phyloP scores from a whole-genome alignment of 2,113 vertebrate genomes.

The Rafetus swinhoei region DNA sequence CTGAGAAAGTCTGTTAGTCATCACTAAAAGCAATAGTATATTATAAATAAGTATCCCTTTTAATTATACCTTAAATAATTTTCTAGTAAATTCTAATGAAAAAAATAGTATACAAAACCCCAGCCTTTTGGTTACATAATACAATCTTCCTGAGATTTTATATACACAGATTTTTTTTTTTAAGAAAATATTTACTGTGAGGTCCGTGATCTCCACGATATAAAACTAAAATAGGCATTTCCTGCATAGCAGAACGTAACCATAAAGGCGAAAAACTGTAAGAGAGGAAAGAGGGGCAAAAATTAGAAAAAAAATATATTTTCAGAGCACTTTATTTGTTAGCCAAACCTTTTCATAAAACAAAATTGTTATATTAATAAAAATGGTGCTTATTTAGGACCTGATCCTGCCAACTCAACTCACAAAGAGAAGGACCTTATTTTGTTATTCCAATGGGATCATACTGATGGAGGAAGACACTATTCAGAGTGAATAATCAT shows the following conservation, averaged over 20 bases:
- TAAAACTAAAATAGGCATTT: conserved; percentile 88
- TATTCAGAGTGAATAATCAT: background rate
- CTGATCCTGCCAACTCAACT: background rate
- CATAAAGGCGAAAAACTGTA: conserved; percentile 91
- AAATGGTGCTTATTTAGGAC: background rate
- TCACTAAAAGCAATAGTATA: background rate
- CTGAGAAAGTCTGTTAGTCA: background rate
- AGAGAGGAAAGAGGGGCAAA: conserved; percentile 13
- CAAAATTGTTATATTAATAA: background rate
- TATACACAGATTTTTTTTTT: conserved; percentile 41
- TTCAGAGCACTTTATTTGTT: background rate
- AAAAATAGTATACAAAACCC: conserved; percentile 51
- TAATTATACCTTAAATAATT: conserved; percentile 35
- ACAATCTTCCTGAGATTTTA: conserved; percentile 55
- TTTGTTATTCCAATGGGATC: background rate
- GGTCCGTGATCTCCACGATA: conserved; percentile 84
- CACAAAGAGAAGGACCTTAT: background rate
- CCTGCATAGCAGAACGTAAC: conserved; percentile 90
- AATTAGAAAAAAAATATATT: conserved; percentile 25
- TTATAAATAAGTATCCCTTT: conserved; percentile 58
- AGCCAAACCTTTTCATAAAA: background rate
- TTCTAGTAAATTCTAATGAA: conserved; percentile 35
- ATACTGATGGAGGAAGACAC: background rate
- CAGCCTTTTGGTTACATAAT: conserved; percentile 30
- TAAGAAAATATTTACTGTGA: conserved; percentile 70